Percentiles rank a stretch among this genome's conserved stretches.
These are phyloP conservation scores for Ornithoptera alexandrae DNA, from an alignment of 2,888 invertebrate species.

Conservation along the genomic window DNA sequence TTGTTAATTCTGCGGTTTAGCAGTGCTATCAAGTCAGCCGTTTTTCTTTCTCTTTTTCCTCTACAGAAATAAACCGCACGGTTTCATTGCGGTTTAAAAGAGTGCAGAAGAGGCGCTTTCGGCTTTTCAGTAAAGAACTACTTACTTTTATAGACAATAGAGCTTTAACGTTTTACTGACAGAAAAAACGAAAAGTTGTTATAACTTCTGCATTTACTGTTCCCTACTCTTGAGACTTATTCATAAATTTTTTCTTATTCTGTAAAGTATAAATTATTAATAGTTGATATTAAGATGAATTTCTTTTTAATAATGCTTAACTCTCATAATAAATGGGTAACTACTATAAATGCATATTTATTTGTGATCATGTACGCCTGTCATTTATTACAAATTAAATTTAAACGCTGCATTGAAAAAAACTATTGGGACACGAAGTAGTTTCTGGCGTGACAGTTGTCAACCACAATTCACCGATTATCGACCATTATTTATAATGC, in stretches of 20 bases:
- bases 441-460: slow-evolving; percentile 17
- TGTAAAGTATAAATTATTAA: no score
- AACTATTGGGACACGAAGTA: slow-evolving; percentile 21
- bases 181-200: background rate
- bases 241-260: no score
- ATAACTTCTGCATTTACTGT: background rate
- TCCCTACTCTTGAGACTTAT: no score
- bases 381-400: background rate
- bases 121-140: background rate
- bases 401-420: slow-evolving; percentile 17
- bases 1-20: background rate
- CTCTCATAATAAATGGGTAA: no score
- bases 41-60: background rate
- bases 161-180: background rate
- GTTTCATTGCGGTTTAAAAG: background rate
- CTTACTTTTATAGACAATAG: background rate
- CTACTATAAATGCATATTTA: no score
- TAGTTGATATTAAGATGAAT: no score
- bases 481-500: slow-evolving; percentile 26
- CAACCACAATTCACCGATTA: slow-evolving; percentile 27
- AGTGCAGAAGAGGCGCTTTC: background rate
- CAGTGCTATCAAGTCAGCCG: background rate
- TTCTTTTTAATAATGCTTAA: no score
- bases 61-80: background rate
- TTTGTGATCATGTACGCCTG: background rate